Conservation (phyloP, 2,888 invertebrate species). For the Dione juno region DNA sequence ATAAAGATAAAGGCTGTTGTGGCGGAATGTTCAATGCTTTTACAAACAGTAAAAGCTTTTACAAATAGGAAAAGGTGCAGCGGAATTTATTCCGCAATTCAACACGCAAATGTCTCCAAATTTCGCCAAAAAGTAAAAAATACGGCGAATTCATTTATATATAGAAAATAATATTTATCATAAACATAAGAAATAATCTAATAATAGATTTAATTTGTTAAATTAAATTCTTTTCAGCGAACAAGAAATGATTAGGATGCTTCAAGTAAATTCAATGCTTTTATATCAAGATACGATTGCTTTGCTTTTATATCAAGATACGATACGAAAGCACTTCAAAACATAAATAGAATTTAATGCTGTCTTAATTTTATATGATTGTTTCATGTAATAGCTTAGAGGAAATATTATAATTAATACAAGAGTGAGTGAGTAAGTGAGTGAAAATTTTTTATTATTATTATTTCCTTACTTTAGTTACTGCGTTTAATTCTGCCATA, state of each 20-base stretch:
- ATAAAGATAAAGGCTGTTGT: neutral
- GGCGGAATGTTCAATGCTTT: neutral
- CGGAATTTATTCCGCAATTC: no score
- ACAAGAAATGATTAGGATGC: constrained; percentile 2
- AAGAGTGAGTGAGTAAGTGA: no score
- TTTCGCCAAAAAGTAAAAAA: no score
- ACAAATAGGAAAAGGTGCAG: no score
- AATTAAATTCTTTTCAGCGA: neutral
- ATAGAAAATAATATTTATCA: neutral
- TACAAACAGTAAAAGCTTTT: no score
- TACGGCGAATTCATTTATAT: no score
- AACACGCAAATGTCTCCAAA: no score
- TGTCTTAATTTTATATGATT: neutral
- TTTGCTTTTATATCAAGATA: neutral
- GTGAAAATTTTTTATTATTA: no score
- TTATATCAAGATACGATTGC: neutral
- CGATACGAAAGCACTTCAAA: neutral
- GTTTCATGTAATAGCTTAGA: no score
- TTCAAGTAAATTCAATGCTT: neutral
- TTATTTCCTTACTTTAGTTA: no score
- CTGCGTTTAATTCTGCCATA: no score
- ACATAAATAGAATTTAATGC: neutral
- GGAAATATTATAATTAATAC: no score
- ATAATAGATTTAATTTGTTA: neutral
- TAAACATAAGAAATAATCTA: neutral